Base-by-base conservation (phyloP, 2,113 vertebrate species). In the Dipodomys stephensi region DNA sequence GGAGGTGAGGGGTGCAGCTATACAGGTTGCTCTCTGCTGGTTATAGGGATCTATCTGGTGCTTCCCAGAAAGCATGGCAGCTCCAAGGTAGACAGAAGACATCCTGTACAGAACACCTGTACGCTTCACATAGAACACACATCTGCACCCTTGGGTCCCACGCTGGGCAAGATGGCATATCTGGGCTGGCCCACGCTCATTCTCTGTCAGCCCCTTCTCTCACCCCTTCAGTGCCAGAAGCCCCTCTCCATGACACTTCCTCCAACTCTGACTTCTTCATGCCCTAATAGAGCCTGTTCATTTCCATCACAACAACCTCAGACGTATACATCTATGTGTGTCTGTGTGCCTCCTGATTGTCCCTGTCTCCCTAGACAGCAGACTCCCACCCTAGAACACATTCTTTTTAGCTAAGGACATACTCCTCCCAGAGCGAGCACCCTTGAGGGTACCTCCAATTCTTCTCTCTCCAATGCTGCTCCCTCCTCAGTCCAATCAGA, bases 381-480 rank as follows among this genome's bases (percentile, higher is more conserved):
- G 7, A 39, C 22, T 28, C 8, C 46, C 16, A 23, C 64, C 30
- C 22, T 28, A 62, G 71, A 27, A 28, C 35, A 12, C 32, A 53
- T 22, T 30, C 53, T 49, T 46, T 57, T 74, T 65, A 23, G 7
- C 57, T 39, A 32, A 72, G n/a, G 35, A 74, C 22, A 15, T 20
- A 27, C 28, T 79, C 3, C 27, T 60, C 76, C 18, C 35, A 11
- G 35, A n/a, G 35, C 20, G 4, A 8, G 62, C 30, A 11, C 77
- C 25, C 69, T 3, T 10, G 11, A 12, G 25, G 62, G 53, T 73
- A 13, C 27, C 7, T 16, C 46, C 0, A 20, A 22, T 0, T 0
- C 71, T 49, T 30, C n/a, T 72, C 76, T n/a, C 15, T 68, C 65
- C 69, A 32, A 7, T 28, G 32, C 35, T 39, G 2, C 0, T 57